phyloP scores from a whole-genome alignment of 2,113 vertebrate genomes.

The Dascyllus trimaculatus region DNA sequence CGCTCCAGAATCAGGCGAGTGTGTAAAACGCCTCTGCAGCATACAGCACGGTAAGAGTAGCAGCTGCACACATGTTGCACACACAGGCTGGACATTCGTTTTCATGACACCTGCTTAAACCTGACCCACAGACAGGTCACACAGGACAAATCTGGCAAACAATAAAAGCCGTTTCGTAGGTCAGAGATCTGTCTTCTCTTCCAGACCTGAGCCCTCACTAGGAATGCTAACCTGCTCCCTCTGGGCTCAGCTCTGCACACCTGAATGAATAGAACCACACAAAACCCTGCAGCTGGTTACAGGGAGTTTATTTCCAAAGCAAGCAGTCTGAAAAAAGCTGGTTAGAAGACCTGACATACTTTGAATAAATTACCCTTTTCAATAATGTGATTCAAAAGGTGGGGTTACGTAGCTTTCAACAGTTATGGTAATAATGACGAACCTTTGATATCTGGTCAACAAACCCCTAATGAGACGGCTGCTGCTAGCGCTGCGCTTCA shows the following conservation, averaged over 20 bases:
- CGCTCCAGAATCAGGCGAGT: not conserved
- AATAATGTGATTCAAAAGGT: too few relatives aligned
- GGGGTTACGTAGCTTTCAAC: too few relatives aligned
- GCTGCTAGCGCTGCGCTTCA: too few relatives aligned
- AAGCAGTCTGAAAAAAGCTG: too few relatives aligned
- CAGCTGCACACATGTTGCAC: not conserved
- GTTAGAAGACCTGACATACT: too few relatives aligned
- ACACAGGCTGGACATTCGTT: not conserved
- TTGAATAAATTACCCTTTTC: too few relatives aligned
- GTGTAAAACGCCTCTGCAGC: too few relatives aligned
- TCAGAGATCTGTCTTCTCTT: not conserved
- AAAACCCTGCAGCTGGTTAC: not conserved
- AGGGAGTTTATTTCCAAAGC: not conserved
- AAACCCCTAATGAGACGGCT: too few relatives aligned
- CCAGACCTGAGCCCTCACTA: not conserved
- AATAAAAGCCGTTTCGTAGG: not conserved
- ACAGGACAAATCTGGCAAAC: not conserved
- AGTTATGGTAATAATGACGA: too few relatives aligned
- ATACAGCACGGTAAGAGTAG: not conserved
- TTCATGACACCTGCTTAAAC: not conserved
- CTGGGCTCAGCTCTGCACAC: not conserved
- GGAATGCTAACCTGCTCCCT: not conserved
- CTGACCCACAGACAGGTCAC: not conserved
- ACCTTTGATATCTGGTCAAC: too few relatives aligned
- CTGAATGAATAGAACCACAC: not conserved